Base-by-base conservation (phyloP, 2,888 invertebrate species). In the Alentia gelatinosa region DNA sequence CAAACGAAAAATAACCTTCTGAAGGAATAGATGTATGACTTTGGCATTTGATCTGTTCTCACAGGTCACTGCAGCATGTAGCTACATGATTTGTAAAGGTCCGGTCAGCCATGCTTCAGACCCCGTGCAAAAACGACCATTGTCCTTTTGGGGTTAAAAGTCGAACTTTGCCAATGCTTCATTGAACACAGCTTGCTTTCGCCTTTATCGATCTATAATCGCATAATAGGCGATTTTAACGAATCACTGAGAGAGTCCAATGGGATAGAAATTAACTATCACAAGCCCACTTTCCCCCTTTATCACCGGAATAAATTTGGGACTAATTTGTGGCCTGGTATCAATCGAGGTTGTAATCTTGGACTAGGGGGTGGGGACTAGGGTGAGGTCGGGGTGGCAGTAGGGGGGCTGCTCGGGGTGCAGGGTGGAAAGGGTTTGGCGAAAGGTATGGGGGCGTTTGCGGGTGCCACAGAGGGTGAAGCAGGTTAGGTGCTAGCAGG, bases 271-370 rank as follows among this genome's bases (percentile, higher is more conserved):
- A 79, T 79, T 79, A 79, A 35, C 26, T 79, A 79, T 79, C 79
- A 79, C 39, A 79, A 79, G 79, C 79, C 79, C 39, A 35, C 37
- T 79, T 79, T 79, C 37, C 79, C 15, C 39, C n/a, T 37, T 79
- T 79, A 39, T 79, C 37, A 79, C 15, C 26, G 23, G 39, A 39
- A 39, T 19, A 39, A 19, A 15, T 79, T 79, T 39, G 35, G 79
- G 33, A 74, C 74, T 74, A 33, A 74, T 74, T 74, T 74, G 30
- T 74, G 56, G 56, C 56, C 74, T 30, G 74, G 74, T 26, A 33
- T 74, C 30, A 74, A 74, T 74, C 30, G 74, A 33, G 26, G 74
- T 74, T 26, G 74, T 33, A 74, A 33, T 74, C 26, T 56, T 74
- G 74, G 74, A 4, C n/a, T 74, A 19, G 9, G 74, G 74, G 26